Evolutionary conservation across 1,140 invertebrate species (phyloP), one percentile per base, ranked within the genome.

Genomic region (Heliconius eleuchia): DNA sequence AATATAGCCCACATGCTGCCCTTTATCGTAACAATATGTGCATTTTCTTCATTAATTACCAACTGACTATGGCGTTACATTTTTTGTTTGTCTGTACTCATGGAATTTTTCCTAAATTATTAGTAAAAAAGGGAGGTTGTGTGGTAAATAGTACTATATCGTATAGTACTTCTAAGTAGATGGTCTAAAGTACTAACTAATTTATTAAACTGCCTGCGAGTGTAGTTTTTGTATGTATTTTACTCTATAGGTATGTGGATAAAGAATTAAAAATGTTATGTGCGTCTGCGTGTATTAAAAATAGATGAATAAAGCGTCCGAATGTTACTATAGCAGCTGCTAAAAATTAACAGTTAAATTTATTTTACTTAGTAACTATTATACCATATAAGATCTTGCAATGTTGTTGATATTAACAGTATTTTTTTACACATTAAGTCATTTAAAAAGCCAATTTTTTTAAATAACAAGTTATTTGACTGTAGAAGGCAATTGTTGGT

Each of bases 21-120:
- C 60, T 66, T 66, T 27, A 66, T 23, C 55, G 60, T 66, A 27
- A 66, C 60, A 30, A 18, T 66, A 66, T 30, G 60, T 66, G 60
- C 60, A 30, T 66, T 66, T 30, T 66, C 11, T 30, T 66, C 27
- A 66, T 66, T 66, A 66, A 66, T 66, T 66, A 66, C 13, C 13
- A 27, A 66, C 60, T 66, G 60, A 66, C 60, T 30, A 30, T 66
- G n/a, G 11, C n/a, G 23, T 27, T 66, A 27, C 23, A 66, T 66
- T 66, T 66, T 66, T 66, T 66, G 60, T 66, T 11, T 66, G 60
- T 66, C 60, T 66, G 23, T 66, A 23, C n/a, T 66, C 27, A 16
- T 66, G 60, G 60, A 66, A 66, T 66, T 27, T 66, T 2, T 30
- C 55, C 55, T 57, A 57, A 52, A 52, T 52, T 3, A 46, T 46